phyloP scores from a whole-genome alignment of 2,113 vertebrate species.

The Tachysurus fulvidraco region DNA sequence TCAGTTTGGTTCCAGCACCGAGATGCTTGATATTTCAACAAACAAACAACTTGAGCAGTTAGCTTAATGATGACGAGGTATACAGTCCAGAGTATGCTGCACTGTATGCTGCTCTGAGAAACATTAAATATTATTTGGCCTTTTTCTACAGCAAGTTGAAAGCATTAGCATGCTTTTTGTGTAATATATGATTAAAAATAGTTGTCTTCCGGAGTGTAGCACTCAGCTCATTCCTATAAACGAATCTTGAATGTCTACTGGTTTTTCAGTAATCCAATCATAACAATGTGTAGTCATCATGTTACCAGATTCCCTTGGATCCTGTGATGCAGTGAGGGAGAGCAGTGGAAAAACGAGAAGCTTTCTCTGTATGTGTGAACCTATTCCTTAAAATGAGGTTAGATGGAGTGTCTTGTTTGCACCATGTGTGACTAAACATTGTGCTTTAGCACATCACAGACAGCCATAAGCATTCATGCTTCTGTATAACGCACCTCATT shows the following conservation, averaged over 20 bases:
- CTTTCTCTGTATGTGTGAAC: not conserved
- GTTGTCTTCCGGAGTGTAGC: not conserved
- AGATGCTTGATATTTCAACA: not conserved
- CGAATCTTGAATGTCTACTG: not conserved
- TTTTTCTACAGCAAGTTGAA: not conserved
- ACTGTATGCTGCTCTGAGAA: not conserved
- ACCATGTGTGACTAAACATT: slow-evolving; percentile 54
- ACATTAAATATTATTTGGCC: not conserved
- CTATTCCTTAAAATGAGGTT: slow-evolving; percentile 27
- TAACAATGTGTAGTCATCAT: not conserved
- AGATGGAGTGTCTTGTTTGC: slow-evolving; percentile 47
- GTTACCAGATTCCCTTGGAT: not conserved
- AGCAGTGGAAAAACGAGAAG: not conserved
- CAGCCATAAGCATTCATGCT: slow-evolving; percentile 53
- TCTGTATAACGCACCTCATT: slow-evolving; percentile 54
- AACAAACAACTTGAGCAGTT: not conserved
- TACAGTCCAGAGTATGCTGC: not conserved
- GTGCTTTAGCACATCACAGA: slow-evolving; percentile 36
- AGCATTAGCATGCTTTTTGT: not conserved
- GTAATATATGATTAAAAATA: slow-evolving; percentile 1
- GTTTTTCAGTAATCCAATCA: slow-evolving; percentile 13
- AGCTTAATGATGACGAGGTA: not conserved
- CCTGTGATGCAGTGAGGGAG: not conserved
- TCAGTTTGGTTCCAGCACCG: not conserved
- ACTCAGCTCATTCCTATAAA: not conserved